Evolutionary conservation across 2,113 vertebrate genomes (phyloP).

Genomic region (Antechinus stuartii): DNA sequence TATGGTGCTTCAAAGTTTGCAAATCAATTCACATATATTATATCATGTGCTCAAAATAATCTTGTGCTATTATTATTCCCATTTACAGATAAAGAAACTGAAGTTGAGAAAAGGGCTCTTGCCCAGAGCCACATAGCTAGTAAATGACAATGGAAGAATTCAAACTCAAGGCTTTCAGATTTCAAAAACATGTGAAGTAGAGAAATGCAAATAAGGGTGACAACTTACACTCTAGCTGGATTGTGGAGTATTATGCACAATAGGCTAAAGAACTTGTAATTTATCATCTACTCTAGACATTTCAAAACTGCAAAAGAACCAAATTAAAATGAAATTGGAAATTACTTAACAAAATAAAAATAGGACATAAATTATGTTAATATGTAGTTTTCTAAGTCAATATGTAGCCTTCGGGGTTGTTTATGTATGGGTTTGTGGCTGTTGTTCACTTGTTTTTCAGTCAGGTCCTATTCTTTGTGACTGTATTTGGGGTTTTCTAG

Average conservation of each 20-base stretch:
- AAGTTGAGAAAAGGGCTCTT: background rate
- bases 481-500: background rate
- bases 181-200: background rate
- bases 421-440: background rate
- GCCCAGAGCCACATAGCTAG: background rate
- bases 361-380: background rate
- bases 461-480: background rate
- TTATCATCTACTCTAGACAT: background rate
- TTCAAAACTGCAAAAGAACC: background rate
- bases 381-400: background rate
- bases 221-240: background rate
- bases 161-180: background rate
- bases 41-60: background rate
- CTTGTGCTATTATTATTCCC: background rate
- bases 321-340: constrained; percentile 27
- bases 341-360: background rate
- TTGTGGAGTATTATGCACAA: background rate
- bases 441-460: background rate
- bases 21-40: background rate
- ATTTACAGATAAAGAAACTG: background rate
- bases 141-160: background rate
- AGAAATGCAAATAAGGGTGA: background rate
- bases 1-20: background rate
- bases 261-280: background rate
- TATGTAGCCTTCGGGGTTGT: background rate